These are phyloP conservation scores for Melieria crassipennis DNA, from an alignment of 2,888 invertebrate genomes.

Conservation along the genomic window DNA sequence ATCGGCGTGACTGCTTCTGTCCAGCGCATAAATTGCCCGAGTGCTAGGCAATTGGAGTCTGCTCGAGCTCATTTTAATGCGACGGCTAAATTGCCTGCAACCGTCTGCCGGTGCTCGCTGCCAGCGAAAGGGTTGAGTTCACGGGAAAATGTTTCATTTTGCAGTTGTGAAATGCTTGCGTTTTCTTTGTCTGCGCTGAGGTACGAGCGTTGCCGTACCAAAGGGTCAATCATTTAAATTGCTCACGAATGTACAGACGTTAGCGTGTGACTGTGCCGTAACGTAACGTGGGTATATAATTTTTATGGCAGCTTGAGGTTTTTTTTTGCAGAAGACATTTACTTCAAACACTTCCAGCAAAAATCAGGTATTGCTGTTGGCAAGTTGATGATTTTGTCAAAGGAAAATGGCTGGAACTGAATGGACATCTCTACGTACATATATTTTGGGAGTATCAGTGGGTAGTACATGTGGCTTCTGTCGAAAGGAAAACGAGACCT, in stretches of 20 bases:
- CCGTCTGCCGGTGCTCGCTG: neutral
- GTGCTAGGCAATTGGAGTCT: neutral
- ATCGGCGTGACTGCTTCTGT: neutral
- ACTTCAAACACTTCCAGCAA: too few relatives aligned
- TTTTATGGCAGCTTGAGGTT: too few relatives aligned
- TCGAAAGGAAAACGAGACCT: too few relatives aligned
- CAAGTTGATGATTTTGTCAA: too few relatives aligned
- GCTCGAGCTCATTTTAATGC: neutral
- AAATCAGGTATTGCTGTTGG: too few relatives aligned
- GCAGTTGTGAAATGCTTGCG: neutral
- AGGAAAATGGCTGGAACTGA: too few relatives aligned
- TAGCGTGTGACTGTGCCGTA: too few relatives aligned
- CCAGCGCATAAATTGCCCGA: neutral
- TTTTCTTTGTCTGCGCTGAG: neutral
- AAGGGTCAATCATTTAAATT: neutral
- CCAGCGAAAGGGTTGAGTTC: neutral
- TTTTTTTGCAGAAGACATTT: too few relatives aligned
- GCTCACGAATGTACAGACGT: neutral
- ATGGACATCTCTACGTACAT: too few relatives aligned
- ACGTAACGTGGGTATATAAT: neutral
- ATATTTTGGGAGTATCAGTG: too few relatives aligned
- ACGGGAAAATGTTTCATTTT: neutral
- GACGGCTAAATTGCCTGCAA: neutral
- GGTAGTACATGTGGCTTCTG: too few relatives aligned
- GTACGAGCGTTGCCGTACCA: neutral